Evolutionary conservation across 1,140 invertebrate species (phyloP).

Genomic region (Samia ricini): DNA sequence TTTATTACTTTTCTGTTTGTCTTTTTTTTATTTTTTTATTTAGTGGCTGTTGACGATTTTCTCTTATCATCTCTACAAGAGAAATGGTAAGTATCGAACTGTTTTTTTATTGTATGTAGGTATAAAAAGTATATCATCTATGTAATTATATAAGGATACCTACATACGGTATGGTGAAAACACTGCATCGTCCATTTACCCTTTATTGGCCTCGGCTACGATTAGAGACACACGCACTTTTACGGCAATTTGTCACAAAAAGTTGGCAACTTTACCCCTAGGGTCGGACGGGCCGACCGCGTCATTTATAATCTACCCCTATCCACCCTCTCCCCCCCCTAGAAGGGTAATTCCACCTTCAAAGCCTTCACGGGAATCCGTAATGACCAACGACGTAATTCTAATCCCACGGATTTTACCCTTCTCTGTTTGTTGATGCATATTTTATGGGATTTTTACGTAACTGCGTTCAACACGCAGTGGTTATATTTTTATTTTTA

Average conservation of each 20-base stretch:
- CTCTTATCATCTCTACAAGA: no score
- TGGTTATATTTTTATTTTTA: no score
- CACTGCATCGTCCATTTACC: background rate
- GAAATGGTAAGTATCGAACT: no score
- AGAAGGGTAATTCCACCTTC: constrained; percentile 65
- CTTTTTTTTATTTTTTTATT: no score
- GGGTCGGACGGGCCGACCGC: constrained; percentile 24
- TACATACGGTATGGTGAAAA: background rate
- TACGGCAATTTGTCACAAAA: constrained; percentile 69
- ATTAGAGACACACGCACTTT: constrained; percentile 48
- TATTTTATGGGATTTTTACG: background rate
- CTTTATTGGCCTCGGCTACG: background rate
- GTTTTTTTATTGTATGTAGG: no score
- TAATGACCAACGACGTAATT: constrained; percentile 66
- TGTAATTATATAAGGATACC: background rate
- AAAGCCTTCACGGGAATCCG: constrained; percentile 65
- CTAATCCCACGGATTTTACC: constrained; percentile 63
- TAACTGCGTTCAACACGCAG: no score
- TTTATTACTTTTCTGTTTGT: no score
- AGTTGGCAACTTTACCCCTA: constrained; percentile 58
- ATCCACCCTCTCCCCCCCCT: constrained; percentile 32
- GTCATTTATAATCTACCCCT: constrained; percentile 64
- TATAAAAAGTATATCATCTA: no score
- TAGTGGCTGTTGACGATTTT: no score
- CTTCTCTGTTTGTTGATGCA: constrained; percentile 30